Evolutionary conservation across 2,797 vertebrate species (phyloP).

Genomic region (Phoeniculus purpureus): DNA sequence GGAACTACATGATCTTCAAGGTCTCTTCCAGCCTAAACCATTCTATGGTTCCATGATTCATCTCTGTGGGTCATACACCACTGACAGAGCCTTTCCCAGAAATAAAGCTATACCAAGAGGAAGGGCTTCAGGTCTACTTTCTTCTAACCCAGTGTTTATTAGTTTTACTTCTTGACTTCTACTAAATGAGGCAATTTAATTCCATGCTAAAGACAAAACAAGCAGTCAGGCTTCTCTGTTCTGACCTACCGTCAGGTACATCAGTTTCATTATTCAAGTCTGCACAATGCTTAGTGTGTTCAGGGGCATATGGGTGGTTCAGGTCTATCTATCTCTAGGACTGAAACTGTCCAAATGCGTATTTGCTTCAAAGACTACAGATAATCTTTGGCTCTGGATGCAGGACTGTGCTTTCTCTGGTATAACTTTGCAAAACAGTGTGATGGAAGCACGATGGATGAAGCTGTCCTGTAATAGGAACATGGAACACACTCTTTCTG

Average conservation of each 20-base stretch:
- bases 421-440: background rate
- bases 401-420: background rate
- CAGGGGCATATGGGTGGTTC: background rate
- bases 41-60: background rate
- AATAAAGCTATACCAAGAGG: background rate
- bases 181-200: background rate
- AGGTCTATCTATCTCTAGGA: background rate
- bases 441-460: background rate
- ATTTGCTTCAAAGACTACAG: background rate
- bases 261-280: background rate
- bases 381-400: background rate
- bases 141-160: background rate
- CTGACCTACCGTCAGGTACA: background rate
- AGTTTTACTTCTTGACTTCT: background rate
- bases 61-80: background rate
- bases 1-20: too few species aligned
- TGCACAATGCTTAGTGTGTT: background rate
- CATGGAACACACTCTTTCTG: background rate
- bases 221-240: background rate
- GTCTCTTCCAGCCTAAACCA: too few species aligned
- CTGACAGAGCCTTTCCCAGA: background rate
- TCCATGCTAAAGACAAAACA: background rate
- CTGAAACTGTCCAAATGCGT: accelerated
- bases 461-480: background rate
- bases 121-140: background rate